phyloP scores from a whole-genome alignment of 2,797 vertebrate genomes.

The Simalia tracyae region DNA sequence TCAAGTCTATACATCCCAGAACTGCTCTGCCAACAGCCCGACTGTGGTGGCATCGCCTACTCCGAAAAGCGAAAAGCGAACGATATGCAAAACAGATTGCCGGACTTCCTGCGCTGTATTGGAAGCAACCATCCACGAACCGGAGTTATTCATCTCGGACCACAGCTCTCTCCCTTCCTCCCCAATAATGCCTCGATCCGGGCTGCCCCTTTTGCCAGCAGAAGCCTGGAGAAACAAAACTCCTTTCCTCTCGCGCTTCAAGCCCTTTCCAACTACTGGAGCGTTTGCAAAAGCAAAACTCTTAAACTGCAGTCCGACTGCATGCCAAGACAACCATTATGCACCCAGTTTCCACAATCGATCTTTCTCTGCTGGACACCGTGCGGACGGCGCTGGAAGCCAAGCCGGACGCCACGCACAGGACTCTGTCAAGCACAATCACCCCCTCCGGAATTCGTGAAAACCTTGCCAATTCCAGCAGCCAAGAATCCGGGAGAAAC shows the following conservation, averaged over 20 bases:
- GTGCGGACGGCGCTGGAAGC: background rate
- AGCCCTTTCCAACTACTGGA: conserved; percentile 60
- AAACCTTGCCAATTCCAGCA: conserved; percentile 42
- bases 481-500: conserved; percentile 32
- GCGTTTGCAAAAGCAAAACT: conserved; percentile 57
- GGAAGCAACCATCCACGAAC: conserved; percentile 56
- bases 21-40: conserved; percentile 39
- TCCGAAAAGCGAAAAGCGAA: conserved; percentile 60
- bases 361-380: background rate
- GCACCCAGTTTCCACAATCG: background rate
- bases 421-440: conserved; percentile 55
- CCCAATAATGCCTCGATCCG: background rate
- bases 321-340: conserved; percentile 32
- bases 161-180: background rate
- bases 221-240: conserved; percentile 3
- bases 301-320: conserved; percentile 40
- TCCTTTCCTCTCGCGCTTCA: conserved; percentile 2
- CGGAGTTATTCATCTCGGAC: conserved; percentile 61
- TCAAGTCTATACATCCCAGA: background rate
- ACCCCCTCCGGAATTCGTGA: conserved; percentile 37
- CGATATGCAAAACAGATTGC: conserved; percentile 60
- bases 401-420: conserved; percentile 19
- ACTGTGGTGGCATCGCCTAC: background rate
- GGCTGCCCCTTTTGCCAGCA: background rate
- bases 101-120: conserved; percentile 60